Conservation (phyloP, 2,113 vertebrate genomes). For the Motacilla alba region DNA sequence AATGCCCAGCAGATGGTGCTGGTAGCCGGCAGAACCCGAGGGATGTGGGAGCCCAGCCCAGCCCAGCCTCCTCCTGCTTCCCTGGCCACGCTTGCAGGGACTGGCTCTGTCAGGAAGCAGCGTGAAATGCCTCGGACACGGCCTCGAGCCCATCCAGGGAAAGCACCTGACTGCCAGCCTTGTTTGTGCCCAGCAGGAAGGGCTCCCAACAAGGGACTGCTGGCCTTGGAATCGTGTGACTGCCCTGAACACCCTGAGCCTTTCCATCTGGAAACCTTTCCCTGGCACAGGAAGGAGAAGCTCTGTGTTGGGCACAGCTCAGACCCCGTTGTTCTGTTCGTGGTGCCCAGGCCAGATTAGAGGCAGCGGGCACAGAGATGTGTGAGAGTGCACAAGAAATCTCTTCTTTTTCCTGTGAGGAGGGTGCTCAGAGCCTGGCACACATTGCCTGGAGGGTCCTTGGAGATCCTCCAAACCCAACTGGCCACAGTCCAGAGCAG, state of each 20-base stretch:
- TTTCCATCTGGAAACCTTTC: background rate
- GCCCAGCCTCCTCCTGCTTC: background rate
- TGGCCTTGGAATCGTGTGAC: fast-evolving
- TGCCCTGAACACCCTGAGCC: background rate
- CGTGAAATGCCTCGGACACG: background rate
- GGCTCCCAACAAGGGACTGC: background rate
- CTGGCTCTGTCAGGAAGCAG: background rate
- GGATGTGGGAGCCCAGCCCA: background rate
- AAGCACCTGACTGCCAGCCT: background rate
- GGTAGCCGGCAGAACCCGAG: background rate
- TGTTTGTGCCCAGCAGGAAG: background rate
- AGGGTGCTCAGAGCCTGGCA: background rate
- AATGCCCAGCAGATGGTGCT: constrained; percentile 28
- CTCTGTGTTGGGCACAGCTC: background rate
- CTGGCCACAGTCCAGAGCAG: background rate
- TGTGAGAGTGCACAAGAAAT: background rate
- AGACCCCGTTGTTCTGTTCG: fast-evolving
- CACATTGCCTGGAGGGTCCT: background rate
- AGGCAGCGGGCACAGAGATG: background rate
- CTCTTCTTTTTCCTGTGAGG: background rate
- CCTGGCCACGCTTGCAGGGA: background rate
- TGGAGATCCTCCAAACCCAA: background rate
- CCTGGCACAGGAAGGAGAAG: background rate
- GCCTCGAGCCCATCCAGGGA: background rate
- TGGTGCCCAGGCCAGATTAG: background rate